These are phyloP conservation scores for Echinarachnius parma DNA, from an alignment of 53 echinoderm and acorn worm genomes.

Conservation along the genomic window DNA sequence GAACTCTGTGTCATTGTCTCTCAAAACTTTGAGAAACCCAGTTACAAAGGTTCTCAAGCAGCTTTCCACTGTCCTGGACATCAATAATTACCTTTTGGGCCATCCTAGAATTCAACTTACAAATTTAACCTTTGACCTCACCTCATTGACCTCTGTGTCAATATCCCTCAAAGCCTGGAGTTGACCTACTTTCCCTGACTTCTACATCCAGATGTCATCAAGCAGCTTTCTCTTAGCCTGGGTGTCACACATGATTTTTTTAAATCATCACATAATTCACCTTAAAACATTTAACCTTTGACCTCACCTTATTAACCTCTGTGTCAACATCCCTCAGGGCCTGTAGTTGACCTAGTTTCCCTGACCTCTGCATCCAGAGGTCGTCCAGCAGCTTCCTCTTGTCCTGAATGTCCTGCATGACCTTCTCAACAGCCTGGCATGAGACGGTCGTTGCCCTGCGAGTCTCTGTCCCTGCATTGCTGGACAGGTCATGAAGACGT, in stretches of 20 bases:
- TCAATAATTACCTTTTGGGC: not conserved
- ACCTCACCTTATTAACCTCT: slow-evolving; percentile 77
- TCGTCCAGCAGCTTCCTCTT: slow-evolving; percentile 68
- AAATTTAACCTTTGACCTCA: slow-evolving; percentile 17
- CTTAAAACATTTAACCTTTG: not conserved
- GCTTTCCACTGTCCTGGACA: too few species aligned
- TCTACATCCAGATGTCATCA: slow-evolving; percentile 76
- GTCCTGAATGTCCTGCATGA: slow-evolving; percentile 75
- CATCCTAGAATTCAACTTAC: not conserved
- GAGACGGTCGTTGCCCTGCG: slow-evolving; percentile 65
- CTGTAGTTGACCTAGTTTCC: slow-evolving; percentile 67
- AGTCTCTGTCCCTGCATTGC: slow-evolving; percentile 59
- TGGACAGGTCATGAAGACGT: slow-evolving; percentile 65
- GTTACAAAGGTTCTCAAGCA: too few species aligned
- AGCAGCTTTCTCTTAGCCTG: slow-evolving; percentile 64
- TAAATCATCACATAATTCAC: not conserved
- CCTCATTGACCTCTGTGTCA: slow-evolving; percentile 80
- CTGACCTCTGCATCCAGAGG: slow-evolving; percentile 63
- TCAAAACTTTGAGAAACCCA: too few species aligned
- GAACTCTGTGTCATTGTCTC: too few species aligned
- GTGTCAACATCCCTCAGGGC: slow-evolving; percentile 73
- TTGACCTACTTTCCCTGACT: slow-evolving; percentile 68
- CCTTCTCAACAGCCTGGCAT: slow-evolving; percentile 74
- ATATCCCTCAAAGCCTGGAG: slow-evolving; percentile 66
- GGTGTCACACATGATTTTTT: slow-evolving; percentile 69